Percentiles rank a stretch among this genome's conserved stretches.
These are phyloP conservation scores for Lamellibrachia satsuma DNA, from an alignment of 2,888 invertebrate genomes.

Conservation along the genomic window DNA sequence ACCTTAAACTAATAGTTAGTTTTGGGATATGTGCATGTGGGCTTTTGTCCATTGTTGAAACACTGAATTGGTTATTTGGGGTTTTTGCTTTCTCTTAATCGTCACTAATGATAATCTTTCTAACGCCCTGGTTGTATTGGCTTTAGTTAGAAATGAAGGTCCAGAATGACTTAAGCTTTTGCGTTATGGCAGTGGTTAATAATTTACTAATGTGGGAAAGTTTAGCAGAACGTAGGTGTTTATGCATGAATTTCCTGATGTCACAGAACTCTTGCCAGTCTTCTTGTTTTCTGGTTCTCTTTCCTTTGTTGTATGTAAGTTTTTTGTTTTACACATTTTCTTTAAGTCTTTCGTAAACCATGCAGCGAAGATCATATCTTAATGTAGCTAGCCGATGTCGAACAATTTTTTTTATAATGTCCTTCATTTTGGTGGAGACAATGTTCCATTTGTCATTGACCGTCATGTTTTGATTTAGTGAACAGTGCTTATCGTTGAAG, in stretches of 20 bases:
- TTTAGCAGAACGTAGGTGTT: not conserved
- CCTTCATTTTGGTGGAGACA: not conserved
- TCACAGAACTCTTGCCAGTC: not conserved
- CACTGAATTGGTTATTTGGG: not conserved
- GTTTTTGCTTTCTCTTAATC: not conserved
- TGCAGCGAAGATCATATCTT: not conserved
- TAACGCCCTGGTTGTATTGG: not conserved
- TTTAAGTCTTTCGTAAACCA: not conserved
- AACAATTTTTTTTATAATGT: not conserved
- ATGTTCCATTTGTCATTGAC: not conserved
- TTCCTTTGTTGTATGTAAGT: not conserved
- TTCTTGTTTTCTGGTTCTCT: not conserved
- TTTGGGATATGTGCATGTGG: not conserved
- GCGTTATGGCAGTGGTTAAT: not conserved
- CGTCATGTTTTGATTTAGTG: not conserved
- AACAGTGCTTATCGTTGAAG: not conserved
- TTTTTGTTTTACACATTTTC: not conserved
- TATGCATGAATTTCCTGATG: not conserved
- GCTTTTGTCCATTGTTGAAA: not conserved
- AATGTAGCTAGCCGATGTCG: not conserved
- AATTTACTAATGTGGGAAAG: not conserved
- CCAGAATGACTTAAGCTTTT: not conserved
- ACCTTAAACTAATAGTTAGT: not conserved
- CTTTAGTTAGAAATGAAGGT: not conserved
- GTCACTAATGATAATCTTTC: not conserved